Percentiles rank a stretch among this genome's conserved stretches.
Conservation (phyloP, 1,140 invertebrate species). For the Metopolophium dirhodum region DNA sequence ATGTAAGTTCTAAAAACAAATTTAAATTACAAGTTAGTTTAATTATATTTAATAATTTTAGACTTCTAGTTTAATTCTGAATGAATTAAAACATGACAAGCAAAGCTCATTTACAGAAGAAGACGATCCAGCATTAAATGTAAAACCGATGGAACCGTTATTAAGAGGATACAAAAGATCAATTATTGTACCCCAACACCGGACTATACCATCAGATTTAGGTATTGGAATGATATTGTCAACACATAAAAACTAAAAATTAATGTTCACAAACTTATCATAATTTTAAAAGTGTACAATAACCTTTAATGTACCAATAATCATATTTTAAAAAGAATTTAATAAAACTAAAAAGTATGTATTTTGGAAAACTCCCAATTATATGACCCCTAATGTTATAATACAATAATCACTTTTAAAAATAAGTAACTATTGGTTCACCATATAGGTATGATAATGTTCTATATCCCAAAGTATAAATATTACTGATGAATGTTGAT, state of each 20-base stretch:
- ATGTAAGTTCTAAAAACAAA: neutral
- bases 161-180: slow-evolving; percentile 72
- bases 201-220: slow-evolving; percentile 58
- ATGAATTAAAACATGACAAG: slow-evolving; percentile 58
- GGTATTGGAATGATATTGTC: neutral
- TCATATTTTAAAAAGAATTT: neutral
- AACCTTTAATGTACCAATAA: neutral
- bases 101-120: slow-evolving; percentile 67
- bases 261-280: neutral
- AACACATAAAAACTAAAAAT: neutral
- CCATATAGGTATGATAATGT: neutral
- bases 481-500: neutral
- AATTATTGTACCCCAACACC: slow-evolving; percentile 58
- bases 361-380: neutral
- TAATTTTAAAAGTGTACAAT: neutral
- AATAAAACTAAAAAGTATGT: neutral
- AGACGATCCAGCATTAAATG: slow-evolving; percentile 79
- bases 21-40: neutral
- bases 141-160: slow-evolving; percentile 92
- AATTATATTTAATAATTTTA: slow-evolving; percentile 6
- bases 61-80: slow-evolving; percentile 17
- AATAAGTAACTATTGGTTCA: neutral
- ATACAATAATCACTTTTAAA: neutral
- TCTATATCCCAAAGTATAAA: neutral
- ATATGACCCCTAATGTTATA: neutral